Percentiles rank a stretch among this genome's conserved stretches.
Evolutionary conservation across 2,888 invertebrate genomes (phyloP).

Genomic region (Ferdinandea cuprea): DNA sequence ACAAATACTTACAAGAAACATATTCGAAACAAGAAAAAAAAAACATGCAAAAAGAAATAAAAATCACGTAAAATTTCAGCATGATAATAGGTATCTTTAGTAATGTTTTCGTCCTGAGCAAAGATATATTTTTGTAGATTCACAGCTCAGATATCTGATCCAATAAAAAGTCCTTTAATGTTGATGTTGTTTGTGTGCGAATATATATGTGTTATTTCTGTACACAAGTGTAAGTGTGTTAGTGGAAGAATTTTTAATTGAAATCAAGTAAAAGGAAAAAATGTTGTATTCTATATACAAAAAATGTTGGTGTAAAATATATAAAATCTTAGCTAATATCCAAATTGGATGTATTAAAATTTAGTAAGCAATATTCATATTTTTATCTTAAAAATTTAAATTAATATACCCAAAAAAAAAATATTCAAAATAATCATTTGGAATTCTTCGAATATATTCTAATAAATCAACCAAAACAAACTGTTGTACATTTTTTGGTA

Average conservation of each 20-base stretch:
- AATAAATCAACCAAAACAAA: constrained; percentile 9
- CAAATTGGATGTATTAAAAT: background rate
- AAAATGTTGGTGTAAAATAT: constrained; percentile 2
- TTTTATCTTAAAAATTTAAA: background rate
- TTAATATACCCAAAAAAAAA: background rate
- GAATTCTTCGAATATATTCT: constrained; percentile 1
- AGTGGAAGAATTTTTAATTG: constrained; percentile 30
- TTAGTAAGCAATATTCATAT: background rate
- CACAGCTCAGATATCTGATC: constrained; percentile 46
- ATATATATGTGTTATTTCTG: constrained; percentile 17
- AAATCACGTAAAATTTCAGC: constrained; percentile 58
- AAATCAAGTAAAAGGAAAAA: constrained; percentile 15
- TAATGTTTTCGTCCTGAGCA: constrained; percentile 57
- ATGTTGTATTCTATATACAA: background rate
- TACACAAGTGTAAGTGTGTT: constrained; percentile 12
- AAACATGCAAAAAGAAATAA: constrained; percentile 52
- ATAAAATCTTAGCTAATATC: constrained; percentile 1
- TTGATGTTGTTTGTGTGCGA: background rate
- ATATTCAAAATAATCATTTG: constrained; percentile 17
- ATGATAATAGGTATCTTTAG: constrained; percentile 66
- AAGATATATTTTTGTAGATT: constrained; percentile 52
- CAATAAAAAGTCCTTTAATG: constrained; percentile 38
- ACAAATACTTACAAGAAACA: constrained; percentile 28
- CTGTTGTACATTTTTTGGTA: background rate
- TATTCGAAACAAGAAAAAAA: constrained; percentile 1